Conservation (phyloP, 1,140 invertebrate species). For the Aphaenogaster ashmeadi region DNA sequence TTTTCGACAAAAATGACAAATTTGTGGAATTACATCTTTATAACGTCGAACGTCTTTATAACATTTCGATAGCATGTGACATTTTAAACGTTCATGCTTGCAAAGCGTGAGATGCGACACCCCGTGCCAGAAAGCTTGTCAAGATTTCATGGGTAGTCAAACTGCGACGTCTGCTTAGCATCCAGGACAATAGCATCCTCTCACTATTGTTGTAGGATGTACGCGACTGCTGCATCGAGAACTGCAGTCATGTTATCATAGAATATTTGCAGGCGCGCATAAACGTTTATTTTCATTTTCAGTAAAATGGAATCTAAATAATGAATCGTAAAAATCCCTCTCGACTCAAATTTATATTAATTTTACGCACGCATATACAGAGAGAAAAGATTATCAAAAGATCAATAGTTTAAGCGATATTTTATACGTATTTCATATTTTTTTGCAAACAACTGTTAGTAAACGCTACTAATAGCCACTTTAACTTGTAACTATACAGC, state of each 20-base stretch:
- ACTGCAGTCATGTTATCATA: constrained; percentile 18
- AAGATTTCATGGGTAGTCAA: constrained; percentile 58
- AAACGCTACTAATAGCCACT: neutral
- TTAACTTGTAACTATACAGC: constrained; percentile 9
- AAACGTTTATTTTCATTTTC: neutral
- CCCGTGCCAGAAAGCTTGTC: constrained; percentile 41
- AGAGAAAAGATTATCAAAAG: neutral
- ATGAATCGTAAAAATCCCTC: neutral
- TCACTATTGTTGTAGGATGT: constrained; percentile 45
- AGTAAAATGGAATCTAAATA: constrained; percentile 17
- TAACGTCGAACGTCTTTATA: neutral
- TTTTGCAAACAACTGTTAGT: neutral
- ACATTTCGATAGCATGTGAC: neutral
- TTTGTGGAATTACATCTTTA: neutral
- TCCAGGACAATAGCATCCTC: constrained; percentile 37
- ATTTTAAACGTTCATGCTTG: constrained; percentile 14
- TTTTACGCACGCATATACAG: neutral
- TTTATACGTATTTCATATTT: neutral
- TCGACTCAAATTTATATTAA: neutral
- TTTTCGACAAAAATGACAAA: neutral
- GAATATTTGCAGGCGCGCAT: constrained; percentile 16
- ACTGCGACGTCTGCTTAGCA: constrained; percentile 31
- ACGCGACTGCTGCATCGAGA: neutral
- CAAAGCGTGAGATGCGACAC: constrained; percentile 40
- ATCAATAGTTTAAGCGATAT: neutral